Base-by-base conservation (phyloP, 1,140 invertebrate genomes). In the Batillaria attramentaria region DNA sequence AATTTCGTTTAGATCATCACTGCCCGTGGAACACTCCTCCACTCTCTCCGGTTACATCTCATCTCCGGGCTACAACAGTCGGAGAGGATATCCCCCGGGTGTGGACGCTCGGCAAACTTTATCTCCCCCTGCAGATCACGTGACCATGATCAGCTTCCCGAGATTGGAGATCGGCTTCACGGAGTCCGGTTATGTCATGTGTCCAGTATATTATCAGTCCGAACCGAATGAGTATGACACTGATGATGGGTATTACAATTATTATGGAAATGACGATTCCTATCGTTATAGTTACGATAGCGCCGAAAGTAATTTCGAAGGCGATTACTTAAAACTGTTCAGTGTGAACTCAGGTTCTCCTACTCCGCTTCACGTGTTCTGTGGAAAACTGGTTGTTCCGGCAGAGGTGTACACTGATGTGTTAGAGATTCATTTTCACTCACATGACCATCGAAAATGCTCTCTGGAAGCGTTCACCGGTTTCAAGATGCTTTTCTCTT, bases 61-160 rank as follows among this genome's bases (percentile, higher is more conserved):
- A n/a, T n/a, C n/a, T n/a, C n/a, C n/a, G n/a, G n/a, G n/a, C n/a
- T n/a, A n/a, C n/a, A n/a, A n/a, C n/a, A n/a, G n/a, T n/a, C n/a
- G n/a, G n/a, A n/a, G n/a, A n/a, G n/a, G n/a, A n/a, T n/a, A n/a
- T n/a, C n/a, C n/a, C n/a, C n/a, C n/a, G n/a, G n/a, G n/a, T n/a
- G n/a, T n/a, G n/a, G n/a, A n/a, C n/a, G n/a, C n/a, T n/a, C n/a
- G n/a, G n/a, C n/a, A n/a, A n/a, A n/a, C n/a, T n/a, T n/a, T n/a
- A n/a, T n/a, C n/a, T n/a, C n/a, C n/a, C 13, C 72, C 72, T 18
- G 50, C 35, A 57, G 50, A n/a, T 16, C 50, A 73, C 50, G 50
- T 57, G 50, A n/a, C 37, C 3, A 46, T 73, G 50, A 73, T 73
- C 72, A 73, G 72, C 35, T 57, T 73, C 33, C 16, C 46, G 4